A percentile compares a stretch with the other conserved stretches of the same genome.
These are phyloP conservation scores for Calliscelio sp. DNA, from an alignment of 2,888 invertebrate species.

Conservation along the genomic window DNA sequence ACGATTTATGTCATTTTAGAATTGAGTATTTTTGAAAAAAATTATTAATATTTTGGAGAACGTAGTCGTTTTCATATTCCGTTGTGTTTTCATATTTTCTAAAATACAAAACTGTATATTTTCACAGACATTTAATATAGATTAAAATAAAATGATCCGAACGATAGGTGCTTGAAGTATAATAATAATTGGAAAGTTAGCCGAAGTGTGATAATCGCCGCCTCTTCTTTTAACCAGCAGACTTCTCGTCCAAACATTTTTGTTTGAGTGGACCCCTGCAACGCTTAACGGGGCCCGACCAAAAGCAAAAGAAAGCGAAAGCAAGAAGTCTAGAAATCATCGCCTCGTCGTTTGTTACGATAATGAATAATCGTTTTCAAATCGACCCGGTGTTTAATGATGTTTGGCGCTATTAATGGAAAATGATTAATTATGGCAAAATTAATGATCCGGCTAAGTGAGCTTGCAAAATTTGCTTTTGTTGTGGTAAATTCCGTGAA, in stretches of 20 bases:
- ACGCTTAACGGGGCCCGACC: conserved; percentile 79
- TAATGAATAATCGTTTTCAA: conserved; percentile 63
- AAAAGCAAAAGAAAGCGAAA: conserved; percentile 54
- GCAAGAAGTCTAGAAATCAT: conserved; percentile 67
- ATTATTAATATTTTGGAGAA: too few relatives aligned
- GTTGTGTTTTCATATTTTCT: too few relatives aligned
- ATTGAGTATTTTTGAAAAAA: too few relatives aligned
- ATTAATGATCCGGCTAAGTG: conserved; percentile 51
- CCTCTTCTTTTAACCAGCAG: conserved; percentile 75
- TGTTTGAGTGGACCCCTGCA: conserved; percentile 80
- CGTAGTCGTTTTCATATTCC: too few relatives aligned
- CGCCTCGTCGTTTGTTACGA: conserved; percentile 59
- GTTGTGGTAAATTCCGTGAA: conserved; percentile 37
- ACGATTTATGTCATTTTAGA: too few relatives aligned
- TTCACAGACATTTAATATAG: too few relatives aligned
- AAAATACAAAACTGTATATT: too few relatives aligned
- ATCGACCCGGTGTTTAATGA: conserved; percentile 46
- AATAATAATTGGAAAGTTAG: conserved; percentile 41
- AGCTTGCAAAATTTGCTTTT: conserved; percentile 54
- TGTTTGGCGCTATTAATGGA: conserved; percentile 52
- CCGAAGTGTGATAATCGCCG: conserved; percentile 80
- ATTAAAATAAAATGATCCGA: conserved; percentile 2
- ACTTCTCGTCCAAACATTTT: conserved; percentile 74
- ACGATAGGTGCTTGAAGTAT: conserved; percentile 15
- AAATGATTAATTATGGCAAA: conserved; percentile 63